Evolutionary conservation across 2,797 vertebrate genomes (phyloP).

Genomic region (Hypotaenidia okinawae): DNA sequence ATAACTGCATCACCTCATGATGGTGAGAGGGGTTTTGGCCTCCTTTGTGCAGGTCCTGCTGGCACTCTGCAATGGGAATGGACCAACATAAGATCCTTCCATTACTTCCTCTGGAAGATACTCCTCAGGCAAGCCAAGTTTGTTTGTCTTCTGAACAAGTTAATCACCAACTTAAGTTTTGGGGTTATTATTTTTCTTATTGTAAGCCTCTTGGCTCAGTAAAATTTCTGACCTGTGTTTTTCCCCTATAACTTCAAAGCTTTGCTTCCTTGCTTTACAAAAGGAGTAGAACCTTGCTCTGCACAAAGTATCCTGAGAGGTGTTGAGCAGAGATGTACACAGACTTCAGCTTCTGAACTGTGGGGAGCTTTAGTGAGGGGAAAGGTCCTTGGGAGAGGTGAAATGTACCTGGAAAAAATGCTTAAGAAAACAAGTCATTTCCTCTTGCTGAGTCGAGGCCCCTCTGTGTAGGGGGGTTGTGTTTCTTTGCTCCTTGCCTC

Average conservation of each 20-base stretch:
- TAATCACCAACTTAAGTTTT: neutral
- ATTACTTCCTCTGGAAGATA: neutral
- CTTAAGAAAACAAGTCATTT: neutral
- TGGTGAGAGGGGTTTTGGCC: neutral
- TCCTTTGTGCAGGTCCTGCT: neutral
- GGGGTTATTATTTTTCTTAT: neutral
- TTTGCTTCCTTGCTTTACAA: neutral
- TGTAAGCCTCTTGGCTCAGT: neutral
- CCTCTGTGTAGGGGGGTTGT: neutral
- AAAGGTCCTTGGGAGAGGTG: neutral
- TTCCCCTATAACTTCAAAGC: neutral
- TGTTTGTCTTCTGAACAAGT: neutral
- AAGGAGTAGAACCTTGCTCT: neutral
- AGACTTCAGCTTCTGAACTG: neutral
- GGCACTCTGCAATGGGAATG: neutral
- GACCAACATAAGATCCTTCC: rapidly evolving
- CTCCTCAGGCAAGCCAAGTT: neutral
- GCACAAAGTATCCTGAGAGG: neutral
- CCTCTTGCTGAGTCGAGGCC: neutral
- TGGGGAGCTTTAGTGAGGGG: neutral
- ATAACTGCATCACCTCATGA: rapidly evolving
- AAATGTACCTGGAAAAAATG: neutral
- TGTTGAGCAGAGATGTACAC: neutral
- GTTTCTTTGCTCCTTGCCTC: neutral
- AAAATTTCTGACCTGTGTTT: neutral